Conservation (phyloP, 2,113 vertebrate genomes). For the Muntiacus muntjak region DNA sequence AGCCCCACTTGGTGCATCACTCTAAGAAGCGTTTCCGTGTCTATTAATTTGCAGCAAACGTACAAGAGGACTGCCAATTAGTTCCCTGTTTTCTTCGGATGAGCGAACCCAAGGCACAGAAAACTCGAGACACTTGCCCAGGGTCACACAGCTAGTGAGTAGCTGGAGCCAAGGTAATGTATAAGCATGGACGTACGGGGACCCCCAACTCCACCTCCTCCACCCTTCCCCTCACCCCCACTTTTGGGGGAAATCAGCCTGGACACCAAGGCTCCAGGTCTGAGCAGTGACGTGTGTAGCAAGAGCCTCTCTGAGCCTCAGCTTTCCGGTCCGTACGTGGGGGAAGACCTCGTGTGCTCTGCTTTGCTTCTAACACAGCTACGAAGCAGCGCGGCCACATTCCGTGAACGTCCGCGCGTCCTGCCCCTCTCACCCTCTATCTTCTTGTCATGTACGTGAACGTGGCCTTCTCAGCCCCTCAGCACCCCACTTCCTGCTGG, state of each 20-base stretch:
- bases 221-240: no score
- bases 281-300: not conserved
- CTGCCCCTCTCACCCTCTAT: fast-evolving
- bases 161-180: not conserved
- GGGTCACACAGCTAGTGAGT: not conserved
- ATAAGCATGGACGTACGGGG: fast-evolving
- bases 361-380: not conserved
- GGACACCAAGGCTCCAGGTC: not conserved
- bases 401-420: fast-evolving
- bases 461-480: not conserved
- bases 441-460: fast-evolving
- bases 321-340: not conserved
- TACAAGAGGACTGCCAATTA: fast-evolving
- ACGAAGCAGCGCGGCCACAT: fast-evolving
- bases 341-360: not conserved
- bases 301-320: not conserved
- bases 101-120: not conserved
- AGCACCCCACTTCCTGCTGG: not conserved
- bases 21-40: not conserved
- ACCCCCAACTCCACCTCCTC: not conserved
- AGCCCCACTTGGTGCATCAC: no score
- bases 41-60: not conserved
- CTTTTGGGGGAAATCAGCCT: not conserved
- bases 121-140: not conserved
- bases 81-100: not conserved